Base-by-base conservation (phyloP, 2,113 vertebrate species). In the Aspidoscelis tigris region DNA sequence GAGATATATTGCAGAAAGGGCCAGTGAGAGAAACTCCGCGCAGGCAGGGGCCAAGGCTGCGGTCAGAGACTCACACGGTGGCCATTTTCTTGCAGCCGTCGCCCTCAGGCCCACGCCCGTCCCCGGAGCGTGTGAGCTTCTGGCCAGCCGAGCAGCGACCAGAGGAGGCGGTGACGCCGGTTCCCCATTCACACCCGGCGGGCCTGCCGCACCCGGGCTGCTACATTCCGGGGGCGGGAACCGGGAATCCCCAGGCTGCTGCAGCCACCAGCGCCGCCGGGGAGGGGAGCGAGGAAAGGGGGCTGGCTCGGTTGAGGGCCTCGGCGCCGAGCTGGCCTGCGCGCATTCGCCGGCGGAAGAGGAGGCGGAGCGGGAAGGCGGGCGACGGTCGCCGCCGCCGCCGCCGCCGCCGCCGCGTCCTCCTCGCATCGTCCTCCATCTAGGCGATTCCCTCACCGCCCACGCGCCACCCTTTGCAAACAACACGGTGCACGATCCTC, bases 381-480 rank as follows among this genome's bases (percentile, higher is more conserved):
- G 18, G 33, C 33, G 33, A 33, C 9, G 9, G 2, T 39, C 10
- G 2, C 4, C n/a, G n/a, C 1, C 20, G 14, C 72, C 1, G 22
- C 5, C 10, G 2, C 4, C n/a, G n/a, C 1, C 20, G 14, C 72
- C 1, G 22, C 5, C 11, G 22, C 9, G 2, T n/a, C 0, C 70
- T 39, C 22, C 41, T 11, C n/a, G 6, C 41, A 41, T 3, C 24
- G 18, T 9, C 33, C 33, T 33, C 33, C 33, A 33, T 1, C 33
- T 33, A 5, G 12, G 5, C 11, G 20, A 61, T 18, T 18, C n/a
- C 55, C 39, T 24, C 2, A 3, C 5, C 7, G 3, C 5, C 47
- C 22, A 6, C 22, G 26, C 33, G 33, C 33, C 33, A 33, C 33
- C 33, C 33, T 33, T 33, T 33, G 33, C 33, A 33, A 33, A 33